Evolutionary conservation across 2,888 invertebrate species (phyloP).

Genomic region (Synergus itoensis): DNA sequence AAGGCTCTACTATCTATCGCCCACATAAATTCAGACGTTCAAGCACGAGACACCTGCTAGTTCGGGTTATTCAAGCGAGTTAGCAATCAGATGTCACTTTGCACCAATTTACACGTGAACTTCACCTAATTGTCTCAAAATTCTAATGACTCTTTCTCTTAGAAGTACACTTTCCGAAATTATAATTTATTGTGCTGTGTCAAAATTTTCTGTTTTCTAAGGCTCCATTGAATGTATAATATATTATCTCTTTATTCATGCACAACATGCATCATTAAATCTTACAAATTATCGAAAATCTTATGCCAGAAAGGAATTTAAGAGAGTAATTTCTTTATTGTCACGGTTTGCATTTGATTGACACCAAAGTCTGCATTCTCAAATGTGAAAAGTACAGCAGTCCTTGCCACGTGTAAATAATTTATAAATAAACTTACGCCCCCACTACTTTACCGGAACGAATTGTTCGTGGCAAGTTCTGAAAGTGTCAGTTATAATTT

Average conservation of each 20-base stretch:
- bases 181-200: no score
- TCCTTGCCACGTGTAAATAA: background rate
- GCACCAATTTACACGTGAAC: slow-evolving; percentile 18
- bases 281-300: no score
- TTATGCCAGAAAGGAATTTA: background rate
- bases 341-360: background rate
- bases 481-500: background rate
- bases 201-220: no score
- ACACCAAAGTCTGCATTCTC: background rate
- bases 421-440: background rate
- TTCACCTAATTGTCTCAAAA: slow-evolving; percentile 6
- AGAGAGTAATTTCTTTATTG: background rate
- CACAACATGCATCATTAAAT: no score
- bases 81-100: slow-evolving; percentile 9
- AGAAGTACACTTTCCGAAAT: background rate
- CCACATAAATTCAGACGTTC: slow-evolving; percentile 24
- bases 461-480: background rate
- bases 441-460: background rate
- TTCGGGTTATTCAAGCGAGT: no score
- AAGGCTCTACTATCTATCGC: background rate
- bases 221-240: no score
- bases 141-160: background rate
- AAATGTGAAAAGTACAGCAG: background rate
- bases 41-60: slow-evolving; percentile 25
- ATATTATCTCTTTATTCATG: no score